These are phyloP conservation scores for Odontocolon sp. DNA, from an alignment of 2,888 invertebrate genomes.

Conservation along the genomic window DNA sequence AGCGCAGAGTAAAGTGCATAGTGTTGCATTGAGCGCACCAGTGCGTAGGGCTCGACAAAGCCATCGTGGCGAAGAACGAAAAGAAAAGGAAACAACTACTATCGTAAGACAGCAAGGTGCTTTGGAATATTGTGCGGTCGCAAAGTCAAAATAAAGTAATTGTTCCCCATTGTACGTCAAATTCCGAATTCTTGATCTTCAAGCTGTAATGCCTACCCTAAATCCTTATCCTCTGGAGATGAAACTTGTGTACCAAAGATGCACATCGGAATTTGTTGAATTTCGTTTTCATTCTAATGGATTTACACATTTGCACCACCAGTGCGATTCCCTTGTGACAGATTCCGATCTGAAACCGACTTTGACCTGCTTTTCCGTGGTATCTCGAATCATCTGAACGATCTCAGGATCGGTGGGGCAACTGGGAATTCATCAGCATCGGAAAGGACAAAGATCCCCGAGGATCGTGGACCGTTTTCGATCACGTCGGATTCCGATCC, in stretches of 20 bases:
- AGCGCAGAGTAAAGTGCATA: constrained; percentile 11
- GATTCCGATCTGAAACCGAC: background rate
- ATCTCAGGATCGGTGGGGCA: background rate
- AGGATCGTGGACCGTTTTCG: background rate
- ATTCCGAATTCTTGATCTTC: constrained; percentile 12
- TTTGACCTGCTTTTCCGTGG: background rate
- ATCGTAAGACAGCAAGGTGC: background rate
- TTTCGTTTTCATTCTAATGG: too few relatives aligned
- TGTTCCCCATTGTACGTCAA: constrained; percentile 70
- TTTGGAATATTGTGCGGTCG: constrained; percentile 60
- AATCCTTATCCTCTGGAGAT: constrained; percentile 27
- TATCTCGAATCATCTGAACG: constrained; percentile 23
- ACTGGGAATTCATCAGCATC: background rate
- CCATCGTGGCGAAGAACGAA: background rate
- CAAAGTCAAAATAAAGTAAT: constrained; percentile 79
- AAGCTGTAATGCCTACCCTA: background rate
- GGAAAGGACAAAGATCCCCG: background rate
- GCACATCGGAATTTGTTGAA: too few relatives aligned
- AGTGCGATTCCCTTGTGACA: too few relatives aligned
- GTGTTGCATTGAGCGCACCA: background rate
- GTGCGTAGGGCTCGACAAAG: background rate
- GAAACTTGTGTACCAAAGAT: too few relatives aligned
- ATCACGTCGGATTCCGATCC: background rate
- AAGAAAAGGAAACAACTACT: background rate
- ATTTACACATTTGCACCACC: too few relatives aligned